A percentile compares a stretch with the other conserved stretches of the same genome.
These are phyloP conservation scores for Volucella zonaria DNA, from an alignment of 2,888 invertebrate species.

Conservation along the genomic window DNA sequence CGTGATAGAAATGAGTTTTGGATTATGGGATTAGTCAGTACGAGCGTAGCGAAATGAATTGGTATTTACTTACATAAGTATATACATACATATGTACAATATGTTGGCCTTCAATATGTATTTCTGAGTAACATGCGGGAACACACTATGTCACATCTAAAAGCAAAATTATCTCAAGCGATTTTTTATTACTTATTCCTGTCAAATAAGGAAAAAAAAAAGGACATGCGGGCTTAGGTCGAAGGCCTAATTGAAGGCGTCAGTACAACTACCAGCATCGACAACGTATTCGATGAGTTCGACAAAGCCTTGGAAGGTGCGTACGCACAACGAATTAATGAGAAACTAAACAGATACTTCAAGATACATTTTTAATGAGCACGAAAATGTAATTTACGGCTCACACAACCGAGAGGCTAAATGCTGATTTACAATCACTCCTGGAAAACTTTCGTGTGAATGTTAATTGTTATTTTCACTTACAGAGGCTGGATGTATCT, in stretches of 20 bases:
- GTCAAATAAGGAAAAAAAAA: conserved; percentile 6
- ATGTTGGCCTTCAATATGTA: conserved; percentile 6
- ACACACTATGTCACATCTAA: conserved; percentile 23
- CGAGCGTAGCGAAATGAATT: conserved; percentile 20
- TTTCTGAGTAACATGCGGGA: not conserved
- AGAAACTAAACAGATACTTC: conserved; percentile 24
- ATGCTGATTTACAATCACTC: conserved; percentile 38
- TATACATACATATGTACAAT: too few species aligned
- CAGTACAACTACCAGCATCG: conserved; percentile 13
- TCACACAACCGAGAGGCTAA: conserved; percentile 17
- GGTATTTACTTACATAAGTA: conserved; percentile 3
- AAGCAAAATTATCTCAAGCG: conserved; percentile 50
- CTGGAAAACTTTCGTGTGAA: conserved; percentile 11
- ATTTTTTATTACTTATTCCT: conserved; percentile 41
- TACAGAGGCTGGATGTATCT: not conserved
- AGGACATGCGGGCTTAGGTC: not conserved
- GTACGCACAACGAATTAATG: conserved; percentile 4
- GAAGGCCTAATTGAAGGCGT: conserved; percentile 34
- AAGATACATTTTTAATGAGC: conserved; percentile 33
- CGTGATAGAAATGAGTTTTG: conserved; percentile 56
- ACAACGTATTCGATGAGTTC: not conserved
- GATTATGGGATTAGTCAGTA: conserved; percentile 61
- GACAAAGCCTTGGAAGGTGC: not conserved
- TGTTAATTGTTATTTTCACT: conserved; percentile 34
- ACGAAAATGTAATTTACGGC: conserved; percentile 35